Percentiles rank a stretch among this genome's conserved stretches.
Evolutionary conservation across 2,797 vertebrate genomes (phyloP).

Genomic region (Galago senegalensis): DNA sequence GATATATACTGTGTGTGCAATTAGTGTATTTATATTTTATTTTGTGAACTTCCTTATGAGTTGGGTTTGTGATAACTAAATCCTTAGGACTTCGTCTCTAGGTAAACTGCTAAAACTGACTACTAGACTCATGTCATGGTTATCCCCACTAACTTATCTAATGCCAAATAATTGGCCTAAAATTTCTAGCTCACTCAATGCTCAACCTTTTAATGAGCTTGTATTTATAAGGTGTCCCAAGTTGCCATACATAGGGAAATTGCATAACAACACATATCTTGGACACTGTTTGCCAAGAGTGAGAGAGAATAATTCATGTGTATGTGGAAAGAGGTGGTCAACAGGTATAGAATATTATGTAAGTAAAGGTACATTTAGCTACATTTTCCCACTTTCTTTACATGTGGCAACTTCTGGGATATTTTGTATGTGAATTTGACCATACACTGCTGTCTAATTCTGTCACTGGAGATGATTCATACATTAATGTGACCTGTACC

Average conservation of each 20-base stretch:
- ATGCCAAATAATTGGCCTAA: neutral
- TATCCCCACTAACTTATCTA: neutral
- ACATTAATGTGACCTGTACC: neutral
- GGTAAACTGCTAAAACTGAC: neutral
- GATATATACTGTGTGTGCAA: neutral
- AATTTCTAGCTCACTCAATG: neutral
- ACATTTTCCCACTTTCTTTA: too few relatives aligned
- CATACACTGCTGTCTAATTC: neutral
- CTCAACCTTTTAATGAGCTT: neutral
- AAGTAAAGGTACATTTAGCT: too few relatives aligned
- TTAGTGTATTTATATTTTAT: neutral
- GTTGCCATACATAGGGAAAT: too few relatives aligned
- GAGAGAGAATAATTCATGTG: too few relatives aligned
- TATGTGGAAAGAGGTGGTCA: too few relatives aligned
- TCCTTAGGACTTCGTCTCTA: neutral
- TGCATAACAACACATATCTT: too few relatives aligned
- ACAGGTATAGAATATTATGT: too few relatives aligned
- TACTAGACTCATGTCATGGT: neutral
- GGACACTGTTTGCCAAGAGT: too few relatives aligned
- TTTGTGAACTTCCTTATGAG: neutral
- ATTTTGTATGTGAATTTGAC: neutral
- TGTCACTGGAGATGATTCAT: neutral
- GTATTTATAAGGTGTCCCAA: neutral
- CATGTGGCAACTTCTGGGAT: too few relatives aligned
- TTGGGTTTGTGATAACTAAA: neutral